phyloP scores from a whole-genome alignment of 1,140 invertebrate genomes.

The Araneus ventricosus region DNA sequence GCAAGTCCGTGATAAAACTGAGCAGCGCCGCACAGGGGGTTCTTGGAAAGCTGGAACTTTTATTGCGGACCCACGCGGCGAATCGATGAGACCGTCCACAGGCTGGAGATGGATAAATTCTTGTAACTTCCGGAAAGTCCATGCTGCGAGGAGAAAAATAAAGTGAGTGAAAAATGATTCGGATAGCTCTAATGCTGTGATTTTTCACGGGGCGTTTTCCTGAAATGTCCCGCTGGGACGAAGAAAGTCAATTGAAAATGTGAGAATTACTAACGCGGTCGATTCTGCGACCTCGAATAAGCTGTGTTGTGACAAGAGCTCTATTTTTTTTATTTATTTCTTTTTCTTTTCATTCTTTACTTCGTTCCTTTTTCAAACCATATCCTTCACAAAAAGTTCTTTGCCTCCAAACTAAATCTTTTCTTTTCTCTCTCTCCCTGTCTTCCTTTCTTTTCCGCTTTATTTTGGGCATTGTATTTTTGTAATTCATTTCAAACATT shows the following conservation, averaged over 20 bases:
- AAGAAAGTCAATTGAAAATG: constrained; percentile 66
- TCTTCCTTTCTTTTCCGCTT: neutral
- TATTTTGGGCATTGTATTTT: neutral
- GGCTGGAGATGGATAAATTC: neutral
- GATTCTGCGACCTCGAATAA: constrained; percentile 1
- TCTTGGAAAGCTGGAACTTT: neutral
- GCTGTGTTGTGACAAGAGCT: constrained; percentile 35
- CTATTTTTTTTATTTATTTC: neutral
- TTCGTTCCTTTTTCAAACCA: too few relatives aligned
- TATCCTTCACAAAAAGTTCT: neutral
- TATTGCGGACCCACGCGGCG: neutral
- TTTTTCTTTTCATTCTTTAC: neutral
- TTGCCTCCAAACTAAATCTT: neutral
- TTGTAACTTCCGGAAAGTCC: neutral
- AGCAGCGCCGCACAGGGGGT: neutral
- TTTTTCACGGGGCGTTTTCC: constrained; percentile 70
- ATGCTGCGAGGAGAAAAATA: neutral
- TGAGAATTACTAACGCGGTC: constrained; percentile 46
- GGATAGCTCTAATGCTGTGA: constrained; percentile 26
- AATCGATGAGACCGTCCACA: constrained; percentile 5
- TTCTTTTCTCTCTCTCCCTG: neutral
- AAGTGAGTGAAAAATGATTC: constrained; percentile 53
- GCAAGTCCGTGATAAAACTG: neutral
- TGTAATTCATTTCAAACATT: neutral
- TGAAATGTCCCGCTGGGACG: constrained; percentile 41